Base-by-base conservation (phyloP, 2,113 vertebrate genomes). In the Chlamydotis undulata region DNA sequence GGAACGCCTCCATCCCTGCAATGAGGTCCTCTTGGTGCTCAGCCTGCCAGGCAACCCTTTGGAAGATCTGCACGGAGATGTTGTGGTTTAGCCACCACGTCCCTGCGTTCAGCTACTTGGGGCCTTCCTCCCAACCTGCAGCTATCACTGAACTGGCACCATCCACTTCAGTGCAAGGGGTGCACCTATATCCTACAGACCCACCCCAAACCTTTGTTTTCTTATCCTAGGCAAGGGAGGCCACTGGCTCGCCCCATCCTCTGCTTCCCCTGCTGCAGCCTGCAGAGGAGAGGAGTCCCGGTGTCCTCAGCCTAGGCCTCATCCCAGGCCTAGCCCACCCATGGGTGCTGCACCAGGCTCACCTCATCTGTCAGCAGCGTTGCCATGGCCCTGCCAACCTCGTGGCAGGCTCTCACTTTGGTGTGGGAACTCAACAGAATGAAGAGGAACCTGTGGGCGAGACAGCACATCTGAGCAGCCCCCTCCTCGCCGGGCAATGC, bases 351-450 rank as follows among this genome's bases (percentile, higher is more conserved):
- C 2, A 7, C 22, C 77, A 43, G 24, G 52, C 97, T 98, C 92
- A 98, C 98, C 97, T 92, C 97, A 57, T 98, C 98, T 2, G 95
- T 96, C 84, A 98, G 96, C 93, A 98, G 96, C 1, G 95, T 97
- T 77, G 98, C 98, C 70, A 96, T 93, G 29, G 98, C 98, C 73
- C 98, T 97, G 68, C 98, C 98, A n/a, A 98, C 95, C 71, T 98
- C 98, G 1, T 96, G 96, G 80, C 98, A 98, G 60, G 75, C 70
- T 87, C 95, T 98, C 64, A 31, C 68, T 81, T 74, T 87, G 45
- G n/a, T 91, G 35, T 29, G 90, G 13, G 98, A 98, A 18, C 98
- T 98, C 60, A 98, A 87, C 31, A 98, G 95, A 67, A 98, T 98
- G 87, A 98, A 98, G 87, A 98, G 96, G 92, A 98, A 98, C 94